A percentile compares a stretch with the other conserved stretches of the same genome.
phyloP scores from a whole-genome alignment of 2,113 vertebrate species.

The Mustelus asterias region DNA sequence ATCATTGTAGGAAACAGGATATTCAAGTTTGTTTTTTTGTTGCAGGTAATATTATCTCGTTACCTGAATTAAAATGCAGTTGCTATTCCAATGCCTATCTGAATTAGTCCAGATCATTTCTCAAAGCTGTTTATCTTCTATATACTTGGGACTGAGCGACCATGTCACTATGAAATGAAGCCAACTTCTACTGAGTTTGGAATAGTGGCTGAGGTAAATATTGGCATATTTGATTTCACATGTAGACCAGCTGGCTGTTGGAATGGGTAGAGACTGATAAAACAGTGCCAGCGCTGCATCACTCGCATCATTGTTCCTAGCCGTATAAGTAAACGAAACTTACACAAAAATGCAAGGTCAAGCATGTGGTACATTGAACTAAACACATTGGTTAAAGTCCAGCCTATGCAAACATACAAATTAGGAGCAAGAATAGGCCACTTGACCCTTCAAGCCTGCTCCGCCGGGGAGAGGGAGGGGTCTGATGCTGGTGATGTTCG shows the following conservation, averaged over 20 bases:
- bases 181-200: neutral
- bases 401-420: too few species aligned
- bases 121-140: neutral
- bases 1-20: neutral
- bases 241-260: neutral
- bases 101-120: neutral
- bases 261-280: neutral
- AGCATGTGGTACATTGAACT: neutral
- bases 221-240: neutral
- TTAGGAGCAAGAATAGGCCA: too few species aligned
- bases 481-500: too few species aligned
- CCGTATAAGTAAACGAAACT: neutral
- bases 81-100: neutral
- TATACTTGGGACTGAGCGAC: neutral
- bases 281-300: neutral
- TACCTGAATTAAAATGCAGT: neutral
- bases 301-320: neutral
- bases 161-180: neutral
- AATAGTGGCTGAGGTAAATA: neutral
- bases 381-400: neutral
- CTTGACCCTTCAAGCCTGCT: too few species aligned
- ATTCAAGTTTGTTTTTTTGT: neutral
- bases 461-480: too few species aligned
- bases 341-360: neutral
- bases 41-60: neutral